These are phyloP conservation scores for Drosophila acutilabella DNA, from an alignment of 2,888 invertebrate genomes.

Conservation along the genomic window DNA sequence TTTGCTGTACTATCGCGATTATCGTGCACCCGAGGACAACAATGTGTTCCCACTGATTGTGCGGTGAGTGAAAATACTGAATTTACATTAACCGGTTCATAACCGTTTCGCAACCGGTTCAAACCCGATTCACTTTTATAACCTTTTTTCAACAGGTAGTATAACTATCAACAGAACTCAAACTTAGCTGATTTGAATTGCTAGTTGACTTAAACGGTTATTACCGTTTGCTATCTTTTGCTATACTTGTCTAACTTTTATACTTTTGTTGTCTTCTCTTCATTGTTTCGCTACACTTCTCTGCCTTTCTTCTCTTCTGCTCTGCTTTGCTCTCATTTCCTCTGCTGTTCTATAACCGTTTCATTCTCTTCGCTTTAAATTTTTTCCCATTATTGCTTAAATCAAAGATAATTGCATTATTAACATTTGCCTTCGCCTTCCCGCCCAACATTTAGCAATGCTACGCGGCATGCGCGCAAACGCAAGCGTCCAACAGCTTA, in stretches of 20 bases:
- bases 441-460: slow-evolving; percentile 69
- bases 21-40: slow-evolving; percentile 87
- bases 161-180: neutral
- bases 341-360: slow-evolving; percentile 3
- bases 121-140: neutral
- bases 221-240: neutral
- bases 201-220: too few species aligned
- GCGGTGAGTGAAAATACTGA: slow-evolving; percentile 86
- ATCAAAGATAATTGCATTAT: slow-evolving; percentile 27
- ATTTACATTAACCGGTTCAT: neutral
- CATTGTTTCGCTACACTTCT: neutral
- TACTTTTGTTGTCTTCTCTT: too few species aligned
- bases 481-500: slow-evolving; percentile 65
- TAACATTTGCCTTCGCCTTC: slow-evolving; percentile 71
- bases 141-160: neutral
- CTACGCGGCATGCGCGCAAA: slow-evolving; percentile 70
- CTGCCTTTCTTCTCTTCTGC: neutral
- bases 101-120: slow-evolving; percentile 9
- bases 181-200: neutral
- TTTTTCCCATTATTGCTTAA: neutral
- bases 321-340: neutral
- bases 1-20: slow-evolving; percentile 91
- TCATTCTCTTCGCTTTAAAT: slow-evolving; percentile 1
- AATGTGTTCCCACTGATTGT: slow-evolving; percentile 91
- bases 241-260: neutral